phyloP scores from a whole-genome alignment of 2,797 vertebrate species.

The Columba guinea region DNA sequence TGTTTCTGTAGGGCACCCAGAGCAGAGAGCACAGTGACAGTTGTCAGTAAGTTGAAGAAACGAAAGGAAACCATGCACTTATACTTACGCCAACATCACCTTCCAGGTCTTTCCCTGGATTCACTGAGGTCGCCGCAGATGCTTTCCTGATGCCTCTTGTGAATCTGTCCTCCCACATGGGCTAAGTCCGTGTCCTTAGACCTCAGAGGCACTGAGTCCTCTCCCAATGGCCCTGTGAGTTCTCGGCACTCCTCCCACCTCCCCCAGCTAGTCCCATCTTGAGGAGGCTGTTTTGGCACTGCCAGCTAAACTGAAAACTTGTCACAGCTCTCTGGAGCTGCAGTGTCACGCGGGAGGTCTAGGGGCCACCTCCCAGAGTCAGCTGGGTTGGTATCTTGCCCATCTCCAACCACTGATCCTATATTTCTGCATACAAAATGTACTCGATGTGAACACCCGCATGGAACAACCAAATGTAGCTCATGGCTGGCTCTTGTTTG shows the following conservation, averaged over 20 bases:
- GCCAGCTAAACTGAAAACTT: background rate
- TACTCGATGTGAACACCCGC: background rate
- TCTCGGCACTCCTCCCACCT: background rate
- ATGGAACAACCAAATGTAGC: background rate
- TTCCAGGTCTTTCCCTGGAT: background rate
- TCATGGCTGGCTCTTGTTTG: background rate
- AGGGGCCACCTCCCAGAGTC: background rate
- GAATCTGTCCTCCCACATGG: background rate
- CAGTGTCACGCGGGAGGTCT: background rate
- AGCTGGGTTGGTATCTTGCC: background rate
- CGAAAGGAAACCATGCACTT: background rate
- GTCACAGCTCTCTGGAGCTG: background rate
- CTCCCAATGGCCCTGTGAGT: background rate
- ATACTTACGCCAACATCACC: slow-evolving; percentile 18
- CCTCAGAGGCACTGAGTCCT: background rate
- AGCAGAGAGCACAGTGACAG: background rate
- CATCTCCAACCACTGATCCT: background rate
- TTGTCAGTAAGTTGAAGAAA: background rate
- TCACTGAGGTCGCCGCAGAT: background rate
- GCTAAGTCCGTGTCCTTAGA: background rate
- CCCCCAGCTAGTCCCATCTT: background rate
- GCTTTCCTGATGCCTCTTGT: background rate
- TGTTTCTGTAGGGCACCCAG: background rate
- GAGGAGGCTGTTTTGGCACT: background rate
- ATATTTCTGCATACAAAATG: background rate